Percentiles rank a stretch among this genome's conserved stretches.
These are phyloP conservation scores for Cisticola juncidis DNA, from an alignment of 2,113 vertebrate species.

Conservation along the genomic window DNA sequence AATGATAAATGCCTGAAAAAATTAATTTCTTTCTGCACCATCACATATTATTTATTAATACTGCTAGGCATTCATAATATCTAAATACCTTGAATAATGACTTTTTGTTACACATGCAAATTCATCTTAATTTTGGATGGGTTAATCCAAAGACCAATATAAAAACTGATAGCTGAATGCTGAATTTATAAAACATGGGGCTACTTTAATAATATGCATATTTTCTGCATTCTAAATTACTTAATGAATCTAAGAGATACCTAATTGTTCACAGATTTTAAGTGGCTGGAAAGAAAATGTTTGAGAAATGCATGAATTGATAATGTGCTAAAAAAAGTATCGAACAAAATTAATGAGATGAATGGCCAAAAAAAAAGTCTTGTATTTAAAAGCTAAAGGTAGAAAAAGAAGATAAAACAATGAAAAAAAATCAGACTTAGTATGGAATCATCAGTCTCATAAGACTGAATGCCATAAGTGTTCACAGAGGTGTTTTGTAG, in stretches of 20 bases:
- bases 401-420: background rate
- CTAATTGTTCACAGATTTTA: background rate
- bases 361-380: background rate
- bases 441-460: background rate
- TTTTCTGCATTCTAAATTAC: background rate
- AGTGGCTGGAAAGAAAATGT: background rate
- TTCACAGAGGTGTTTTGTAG: background rate
- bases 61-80: background rate
- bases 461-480: background rate
- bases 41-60: background rate
- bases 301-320: background rate
- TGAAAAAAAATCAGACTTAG: background rate
- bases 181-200: background rate
- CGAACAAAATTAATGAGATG: background rate
- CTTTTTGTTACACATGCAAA: background rate
- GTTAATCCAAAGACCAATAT: background rate
- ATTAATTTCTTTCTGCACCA: background rate
- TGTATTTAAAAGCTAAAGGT: background rate
- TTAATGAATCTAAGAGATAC: background rate
- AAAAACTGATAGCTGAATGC: background rate
- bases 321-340: background rate
- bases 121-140: background rate
- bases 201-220: background rate
- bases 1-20: background rate
- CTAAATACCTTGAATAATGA: background rate